Percentiles rank a stretch among this genome's conserved stretches.
Conservation (phyloP, 2,113 vertebrate genomes). For the Coracopsis vasa region DNA sequence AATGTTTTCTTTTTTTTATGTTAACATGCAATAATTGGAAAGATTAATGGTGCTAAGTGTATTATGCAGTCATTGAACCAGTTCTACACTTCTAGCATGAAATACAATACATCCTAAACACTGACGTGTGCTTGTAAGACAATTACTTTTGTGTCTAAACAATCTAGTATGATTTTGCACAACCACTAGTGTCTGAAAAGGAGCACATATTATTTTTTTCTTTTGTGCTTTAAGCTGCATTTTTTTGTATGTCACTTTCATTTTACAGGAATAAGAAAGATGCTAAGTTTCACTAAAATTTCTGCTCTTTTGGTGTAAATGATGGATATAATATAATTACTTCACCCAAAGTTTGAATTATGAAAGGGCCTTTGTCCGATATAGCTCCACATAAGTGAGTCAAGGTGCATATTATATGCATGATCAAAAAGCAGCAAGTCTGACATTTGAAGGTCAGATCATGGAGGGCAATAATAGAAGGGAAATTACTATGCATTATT, state of each 20-base stretch:
- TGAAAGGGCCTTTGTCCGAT: conserved; percentile 31
- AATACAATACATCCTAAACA: background rate
- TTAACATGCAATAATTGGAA: background rate
- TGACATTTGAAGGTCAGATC: conserved; percentile 73
- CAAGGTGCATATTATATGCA: conserved; percentile 38
- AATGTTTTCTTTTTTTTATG: background rate
- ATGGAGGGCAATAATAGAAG: conserved; percentile 43
- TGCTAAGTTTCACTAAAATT: background rate
- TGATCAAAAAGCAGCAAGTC: conserved; percentile 51
- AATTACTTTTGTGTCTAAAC: background rate
- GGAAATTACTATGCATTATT: conserved; percentile 53
- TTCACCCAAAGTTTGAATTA: conserved; percentile 35
- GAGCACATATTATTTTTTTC: background rate
- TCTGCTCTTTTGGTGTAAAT: conserved; percentile 4
- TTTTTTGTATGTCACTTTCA: background rate
- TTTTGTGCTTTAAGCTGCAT: background rate
- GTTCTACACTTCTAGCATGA: background rate
- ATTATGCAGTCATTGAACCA: background rate
- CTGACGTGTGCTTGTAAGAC: background rate
- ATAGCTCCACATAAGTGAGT: conserved; percentile 29
- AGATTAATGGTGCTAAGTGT: background rate
- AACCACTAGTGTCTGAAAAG: background rate
- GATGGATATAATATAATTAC: conserved; percentile 22
- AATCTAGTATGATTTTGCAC: background rate
- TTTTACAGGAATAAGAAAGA: background rate